Percentiles rank a stretch among this genome's conserved stretches.
These are phyloP conservation scores for Rhagophthalmus giganteus DNA, from an alignment of 2,888 invertebrate genomes.

Conservation along the genomic window DNA sequence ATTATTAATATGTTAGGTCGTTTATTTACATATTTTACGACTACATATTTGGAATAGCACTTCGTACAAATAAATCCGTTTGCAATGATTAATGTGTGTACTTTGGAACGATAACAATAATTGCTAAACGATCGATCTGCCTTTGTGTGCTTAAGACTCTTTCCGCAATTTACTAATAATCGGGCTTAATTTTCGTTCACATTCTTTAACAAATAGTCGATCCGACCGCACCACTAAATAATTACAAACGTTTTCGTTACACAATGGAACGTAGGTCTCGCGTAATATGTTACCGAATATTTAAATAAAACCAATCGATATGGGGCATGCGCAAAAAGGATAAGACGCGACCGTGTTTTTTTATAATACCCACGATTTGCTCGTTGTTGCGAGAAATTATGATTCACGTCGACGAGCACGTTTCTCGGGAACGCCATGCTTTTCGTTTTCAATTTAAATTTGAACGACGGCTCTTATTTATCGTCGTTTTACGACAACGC, in stretches of 20 bases:
- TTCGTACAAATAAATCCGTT: too few species aligned
- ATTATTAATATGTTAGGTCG: too few species aligned
- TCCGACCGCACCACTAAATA: too few species aligned
- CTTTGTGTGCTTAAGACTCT: too few species aligned
- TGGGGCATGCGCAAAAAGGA: constrained; percentile 16
- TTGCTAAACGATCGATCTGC: too few species aligned
- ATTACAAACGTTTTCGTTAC: background rate
- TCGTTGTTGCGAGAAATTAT: constrained; percentile 7
- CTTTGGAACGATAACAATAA: too few species aligned
- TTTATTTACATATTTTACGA: too few species aligned
- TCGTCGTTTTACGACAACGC: background rate
- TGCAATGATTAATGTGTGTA: too few species aligned
- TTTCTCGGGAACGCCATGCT: background rate
- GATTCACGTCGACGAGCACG: constrained; percentile 9
- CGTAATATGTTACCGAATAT: constrained; percentile 25
- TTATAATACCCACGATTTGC: constrained; percentile 10
- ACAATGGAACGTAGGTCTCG: constrained; percentile 20
- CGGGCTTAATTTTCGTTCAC: too few species aligned
- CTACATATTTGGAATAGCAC: too few species aligned
- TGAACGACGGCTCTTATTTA: background rate
- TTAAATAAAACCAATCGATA: constrained; percentile 23
- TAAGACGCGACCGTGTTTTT: constrained; percentile 15
- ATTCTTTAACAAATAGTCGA: too few species aligned
- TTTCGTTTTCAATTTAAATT: background rate
- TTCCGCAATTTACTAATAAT: too few species aligned